phyloP scores from a whole-genome alignment of 2,888 invertebrate genomes.

The Falcaria lacertinaria region DNA sequence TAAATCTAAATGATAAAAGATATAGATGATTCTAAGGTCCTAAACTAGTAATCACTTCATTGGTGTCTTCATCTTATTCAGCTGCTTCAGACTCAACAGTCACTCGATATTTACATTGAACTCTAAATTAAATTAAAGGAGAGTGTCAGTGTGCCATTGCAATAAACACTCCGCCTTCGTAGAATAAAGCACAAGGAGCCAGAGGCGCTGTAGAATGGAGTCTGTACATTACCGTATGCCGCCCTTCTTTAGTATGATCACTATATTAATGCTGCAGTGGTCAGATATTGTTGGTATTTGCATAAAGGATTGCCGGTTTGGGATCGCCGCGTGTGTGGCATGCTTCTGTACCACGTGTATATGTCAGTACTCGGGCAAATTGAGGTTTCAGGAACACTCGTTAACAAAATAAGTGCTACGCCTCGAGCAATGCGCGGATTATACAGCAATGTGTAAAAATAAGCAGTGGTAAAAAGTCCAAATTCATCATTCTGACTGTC shows the following conservation, averaged over 20 bases:
- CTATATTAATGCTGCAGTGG: slow-evolving; percentile 45
- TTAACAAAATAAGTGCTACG: slow-evolving; percentile 37
- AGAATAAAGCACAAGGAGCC: slow-evolving; percentile 7
- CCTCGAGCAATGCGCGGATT: slow-evolving; percentile 29
- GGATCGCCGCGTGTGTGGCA: slow-evolving; percentile 50
- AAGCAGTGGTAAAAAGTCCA: too few relatives aligned
- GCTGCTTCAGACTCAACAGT: too few relatives aligned
- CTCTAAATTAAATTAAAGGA: slow-evolving; percentile 30
- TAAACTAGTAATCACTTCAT: too few relatives aligned
- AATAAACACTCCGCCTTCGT: slow-evolving; percentile 14
- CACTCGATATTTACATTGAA: too few relatives aligned
- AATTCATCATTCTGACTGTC: slow-evolving; percentile 38
- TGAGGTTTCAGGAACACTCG: slow-evolving; percentile 60
- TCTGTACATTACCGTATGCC: slow-evolving; percentile 19
- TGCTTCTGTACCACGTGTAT: slow-evolving; percentile 38
- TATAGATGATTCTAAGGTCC: too few relatives aligned
- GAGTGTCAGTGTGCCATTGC: slow-evolving; percentile 12
- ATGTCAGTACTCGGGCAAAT: slow-evolving; percentile 46
- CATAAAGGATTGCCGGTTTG: slow-evolving; percentile 60
- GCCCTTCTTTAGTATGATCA: slow-evolving; percentile 38
- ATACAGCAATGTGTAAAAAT: slow-evolving; percentile 29
- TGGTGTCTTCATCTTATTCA: too few relatives aligned
- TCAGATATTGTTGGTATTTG: slow-evolving; percentile 55
- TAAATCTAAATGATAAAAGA: too few relatives aligned
- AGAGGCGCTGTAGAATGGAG: too few relatives aligned